Base-by-base conservation (phyloP, 64 coral and sea anemone genomes). In the Actinia tenebrosa region DNA sequence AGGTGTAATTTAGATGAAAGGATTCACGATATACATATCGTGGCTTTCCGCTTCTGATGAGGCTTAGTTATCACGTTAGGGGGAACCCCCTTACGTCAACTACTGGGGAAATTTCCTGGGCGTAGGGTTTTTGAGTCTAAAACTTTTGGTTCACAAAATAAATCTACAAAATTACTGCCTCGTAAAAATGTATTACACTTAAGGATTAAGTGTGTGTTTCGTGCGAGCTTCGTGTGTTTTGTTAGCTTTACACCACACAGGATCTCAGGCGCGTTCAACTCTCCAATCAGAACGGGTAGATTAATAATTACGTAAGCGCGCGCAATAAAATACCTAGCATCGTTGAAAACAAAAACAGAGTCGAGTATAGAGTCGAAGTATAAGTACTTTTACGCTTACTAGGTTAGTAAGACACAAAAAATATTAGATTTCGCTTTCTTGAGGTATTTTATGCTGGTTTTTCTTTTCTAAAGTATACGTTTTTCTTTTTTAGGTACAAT, bases 281-380 rank as follows among this genome's bases (percentile, higher is more conserved):
- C 79, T 20, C 89, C 89, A 91, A 91, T 91, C 89, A 91, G 66
- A 20, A 5, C 69, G 46, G 56, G 69, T 25, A 59, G 56, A 80
- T 46, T 44, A 63, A 66, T 52, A 80, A 86, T 91, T 79, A 91
- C 83, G 89, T 91, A 78, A 91, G 89, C 89, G 84, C 89, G 84
- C 89, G 89, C 84, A 91, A 86, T 91, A 91, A 86, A 91, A 86
- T 89, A 77, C 80, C 84, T 84, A 45, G 80, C 88, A 89, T 89
- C 64, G 88, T 75, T 77, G 88, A 84, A 61, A 59, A 81, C 43
- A 86, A 46, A 83, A 86, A 59, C 55, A 60, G 78, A 84, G 52
- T 16, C 72, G 64, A 80, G 20, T 58, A 62, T 8, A 55, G 26
- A 75, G 84, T 86, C 23, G 71, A 79, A 22, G 66, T 16, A 71